phyloP scores from a whole-genome alignment of 1,140 invertebrate species.

The Mactra quadrangularis region DNA sequence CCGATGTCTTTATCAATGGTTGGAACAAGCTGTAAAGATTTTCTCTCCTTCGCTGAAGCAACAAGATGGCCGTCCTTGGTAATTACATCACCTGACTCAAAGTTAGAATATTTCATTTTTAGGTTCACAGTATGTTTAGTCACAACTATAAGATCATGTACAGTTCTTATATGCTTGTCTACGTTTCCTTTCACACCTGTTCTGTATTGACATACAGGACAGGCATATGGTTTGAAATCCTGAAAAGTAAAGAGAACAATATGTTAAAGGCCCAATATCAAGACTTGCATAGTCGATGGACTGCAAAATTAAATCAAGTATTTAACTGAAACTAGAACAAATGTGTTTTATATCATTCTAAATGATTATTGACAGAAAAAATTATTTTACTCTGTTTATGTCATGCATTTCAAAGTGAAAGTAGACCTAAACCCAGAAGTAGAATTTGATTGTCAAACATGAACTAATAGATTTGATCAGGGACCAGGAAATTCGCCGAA shows the following conservation, averaged over 20 bases:
- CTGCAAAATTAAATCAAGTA: too few relatives aligned
- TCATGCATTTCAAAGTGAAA: too few relatives aligned
- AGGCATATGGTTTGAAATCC: slow-evolving; percentile 61
- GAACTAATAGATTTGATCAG: too few relatives aligned
- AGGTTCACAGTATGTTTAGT: slow-evolving; percentile 60
- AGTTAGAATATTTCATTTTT: slow-evolving; percentile 55
- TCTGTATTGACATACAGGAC: slow-evolving; percentile 51
- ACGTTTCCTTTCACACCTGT: slow-evolving; percentile 64
- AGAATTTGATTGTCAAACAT: too few relatives aligned
- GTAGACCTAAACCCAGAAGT: too few relatives aligned
- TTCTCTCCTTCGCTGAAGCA: slow-evolving; percentile 28
- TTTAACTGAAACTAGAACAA: too few relatives aligned
- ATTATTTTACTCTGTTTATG: too few relatives aligned
- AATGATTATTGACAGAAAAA: too few relatives aligned
- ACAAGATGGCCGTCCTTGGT: slow-evolving; percentile 53
- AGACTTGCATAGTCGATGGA: too few relatives aligned
- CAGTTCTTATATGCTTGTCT: slow-evolving; percentile 59
- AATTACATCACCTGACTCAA: slow-evolving; percentile 52
- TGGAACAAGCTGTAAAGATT: slow-evolving; percentile 33
- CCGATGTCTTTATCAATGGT: slow-evolving; percentile 43
- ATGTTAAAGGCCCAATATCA: too few relatives aligned
- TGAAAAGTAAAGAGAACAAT: slow-evolving; percentile 8
- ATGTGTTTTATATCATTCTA: too few relatives aligned
- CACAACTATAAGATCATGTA: slow-evolving; percentile 54
- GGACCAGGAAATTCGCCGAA: too few relatives aligned